These are phyloP conservation scores for Choristoneura rosaceana DNA, from an alignment of 2,888 invertebrate species.

Conservation along the genomic window DNA sequence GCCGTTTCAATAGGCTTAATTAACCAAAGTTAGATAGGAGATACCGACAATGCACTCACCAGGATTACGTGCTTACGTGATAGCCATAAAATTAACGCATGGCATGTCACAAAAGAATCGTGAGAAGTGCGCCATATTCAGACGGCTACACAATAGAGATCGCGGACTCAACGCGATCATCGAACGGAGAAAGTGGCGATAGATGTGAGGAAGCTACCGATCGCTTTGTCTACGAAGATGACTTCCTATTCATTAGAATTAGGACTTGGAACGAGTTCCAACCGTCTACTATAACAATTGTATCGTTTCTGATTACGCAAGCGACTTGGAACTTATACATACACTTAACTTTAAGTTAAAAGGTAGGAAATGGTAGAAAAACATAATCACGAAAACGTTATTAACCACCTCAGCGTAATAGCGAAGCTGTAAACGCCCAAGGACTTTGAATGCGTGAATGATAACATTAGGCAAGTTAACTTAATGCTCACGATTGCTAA, in stretches of 20 bases:
- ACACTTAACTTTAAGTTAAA: constrained; percentile 1
- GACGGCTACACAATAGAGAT: constrained; percentile 54
- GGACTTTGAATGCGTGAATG: constrained; percentile 5
- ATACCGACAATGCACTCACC: constrained; percentile 20
- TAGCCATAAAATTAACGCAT: constrained; percentile 30
- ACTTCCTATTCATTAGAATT: constrained; percentile 38
- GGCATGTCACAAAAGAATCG: constrained; percentile 45
- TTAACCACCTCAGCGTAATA: constrained; percentile 1
- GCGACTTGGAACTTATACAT: background rate
- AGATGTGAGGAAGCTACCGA: constrained; percentile 67
- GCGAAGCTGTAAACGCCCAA: background rate
- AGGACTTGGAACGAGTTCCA: constrained; percentile 19
- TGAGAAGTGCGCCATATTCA: constrained; percentile 29
- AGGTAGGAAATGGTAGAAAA: constrained; percentile 5
- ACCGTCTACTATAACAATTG: constrained; percentile 23
- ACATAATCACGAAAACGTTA: constrained; percentile 6
- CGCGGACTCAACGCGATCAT: constrained; percentile 51
- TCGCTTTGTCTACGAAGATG: constrained; percentile 43
- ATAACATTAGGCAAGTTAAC: constrained; percentile 7
- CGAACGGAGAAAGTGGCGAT: constrained; percentile 67
- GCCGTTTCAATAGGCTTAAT: background rate
- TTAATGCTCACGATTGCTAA: constrained; percentile 9
- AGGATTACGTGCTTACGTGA: constrained; percentile 35
- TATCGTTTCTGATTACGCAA: constrained; percentile 24
- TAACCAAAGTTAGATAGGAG: background rate